Percentiles rank a stretch among this genome's conserved stretches.
phyloP scores from a whole-genome alignment of 2,888 invertebrate genomes.

The Trichogramma evanescens region DNA sequence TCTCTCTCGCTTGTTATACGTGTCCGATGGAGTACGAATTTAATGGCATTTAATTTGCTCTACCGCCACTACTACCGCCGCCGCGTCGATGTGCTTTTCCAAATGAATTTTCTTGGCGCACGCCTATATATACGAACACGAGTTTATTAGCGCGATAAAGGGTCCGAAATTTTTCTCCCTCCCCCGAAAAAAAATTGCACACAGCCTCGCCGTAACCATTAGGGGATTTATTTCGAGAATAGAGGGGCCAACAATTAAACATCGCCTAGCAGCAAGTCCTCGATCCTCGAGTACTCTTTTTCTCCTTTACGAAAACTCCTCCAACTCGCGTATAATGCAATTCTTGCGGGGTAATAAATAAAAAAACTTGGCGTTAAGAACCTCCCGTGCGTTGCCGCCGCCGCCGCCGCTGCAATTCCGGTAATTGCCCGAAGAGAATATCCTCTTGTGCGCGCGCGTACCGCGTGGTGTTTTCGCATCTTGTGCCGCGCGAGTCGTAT shows the following conservation, averaged over 20 bases:
- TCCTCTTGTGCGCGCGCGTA: background rate
- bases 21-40: background rate
- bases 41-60: too few species aligned
- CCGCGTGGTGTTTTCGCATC: too few species aligned
- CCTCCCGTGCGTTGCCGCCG: too few species aligned
- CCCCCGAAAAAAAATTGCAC: too few species aligned
- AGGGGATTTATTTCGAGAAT: too few species aligned
- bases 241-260: too few species aligned
- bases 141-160: background rate
- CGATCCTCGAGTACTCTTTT: too few species aligned
- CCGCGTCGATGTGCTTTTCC: background rate
- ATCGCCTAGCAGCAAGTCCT: too few species aligned
- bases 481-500: too few species aligned
- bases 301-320: too few species aligned
- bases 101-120: background rate
- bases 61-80: background rate
- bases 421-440: background rate
- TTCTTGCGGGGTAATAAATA: conserved; percentile 7
- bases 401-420: background rate
- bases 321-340: background rate
- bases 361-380: background rate
- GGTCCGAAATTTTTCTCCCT: too few species aligned
- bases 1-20: background rate
- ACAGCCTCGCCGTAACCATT: too few species aligned
- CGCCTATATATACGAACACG: background rate